A percentile compares a stretch with the other conserved stretches of the same genome.
Evolutionary conservation across 1,140 invertebrate species (phyloP).

Genomic region (Calliphora vicina): DNA sequence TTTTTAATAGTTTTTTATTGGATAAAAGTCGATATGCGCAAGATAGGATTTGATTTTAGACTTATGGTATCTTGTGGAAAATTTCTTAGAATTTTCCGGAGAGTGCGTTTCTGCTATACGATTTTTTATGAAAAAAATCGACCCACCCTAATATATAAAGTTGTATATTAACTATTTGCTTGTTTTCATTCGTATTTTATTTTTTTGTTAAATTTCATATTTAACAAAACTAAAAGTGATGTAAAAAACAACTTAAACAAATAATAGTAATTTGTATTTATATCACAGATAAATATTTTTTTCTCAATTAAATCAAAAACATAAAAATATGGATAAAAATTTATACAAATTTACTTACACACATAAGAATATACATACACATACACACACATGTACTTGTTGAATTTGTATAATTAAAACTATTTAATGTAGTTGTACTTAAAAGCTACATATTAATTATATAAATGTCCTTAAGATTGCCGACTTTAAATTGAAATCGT

Average conservation of each 20-base stretch:
- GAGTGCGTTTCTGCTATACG: too few relatives aligned
- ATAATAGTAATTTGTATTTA: slow-evolving; percentile 3
- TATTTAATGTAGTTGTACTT: not conserved
- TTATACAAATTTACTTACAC: slow-evolving; percentile 18
- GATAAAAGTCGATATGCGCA: too few relatives aligned
- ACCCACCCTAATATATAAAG: too few relatives aligned
- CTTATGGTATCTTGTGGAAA: too few relatives aligned
- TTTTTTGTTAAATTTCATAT: slow-evolving; percentile 21
- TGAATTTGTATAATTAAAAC: not conserved
- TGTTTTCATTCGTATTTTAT: not conserved
- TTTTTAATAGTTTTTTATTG: too few relatives aligned
- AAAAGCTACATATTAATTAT: not conserved
- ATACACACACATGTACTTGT: slow-evolving; percentile 1
- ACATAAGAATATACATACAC: not conserved
- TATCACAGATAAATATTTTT: slow-evolving; percentile 33
- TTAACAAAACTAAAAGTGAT: slow-evolving; percentile 22
- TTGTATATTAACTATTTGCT: not conserved
- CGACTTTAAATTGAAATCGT: not conserved
- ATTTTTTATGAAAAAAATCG: too few relatives aligned
- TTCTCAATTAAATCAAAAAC: not conserved
- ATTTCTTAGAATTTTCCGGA: too few relatives aligned
- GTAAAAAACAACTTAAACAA: not conserved
- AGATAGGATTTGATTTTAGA: too few relatives aligned
- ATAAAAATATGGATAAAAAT: not conserved
- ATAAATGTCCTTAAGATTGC: not conserved